phyloP scores from a whole-genome alignment of 2,888 invertebrate genomes.

The Rhingia campestris region DNA sequence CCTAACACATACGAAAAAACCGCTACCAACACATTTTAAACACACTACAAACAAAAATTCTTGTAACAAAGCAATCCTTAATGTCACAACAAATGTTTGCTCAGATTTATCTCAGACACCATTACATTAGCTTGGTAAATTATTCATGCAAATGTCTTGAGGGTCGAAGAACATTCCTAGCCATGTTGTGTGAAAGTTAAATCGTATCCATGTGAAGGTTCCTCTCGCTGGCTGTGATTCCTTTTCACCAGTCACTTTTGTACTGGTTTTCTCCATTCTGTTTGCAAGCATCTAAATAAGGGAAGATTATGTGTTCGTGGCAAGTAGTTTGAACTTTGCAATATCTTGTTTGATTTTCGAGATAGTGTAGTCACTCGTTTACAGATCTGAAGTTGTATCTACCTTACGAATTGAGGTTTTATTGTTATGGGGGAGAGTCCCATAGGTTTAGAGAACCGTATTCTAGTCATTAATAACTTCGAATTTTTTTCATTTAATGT shows the following conservation, averaged over 20 bases:
- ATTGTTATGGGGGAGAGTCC: too few relatives aligned
- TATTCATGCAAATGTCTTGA: slow-evolving; percentile 70
- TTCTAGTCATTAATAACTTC: too few relatives aligned
- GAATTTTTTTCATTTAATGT: too few relatives aligned
- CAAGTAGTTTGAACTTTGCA: slow-evolving; percentile 54
- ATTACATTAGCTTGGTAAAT: slow-evolving; percentile 70
- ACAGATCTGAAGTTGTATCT: too few relatives aligned
- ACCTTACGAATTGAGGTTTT: too few relatives aligned
- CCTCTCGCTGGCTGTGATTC: slow-evolving; percentile 21
- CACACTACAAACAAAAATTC: slow-evolving; percentile 53
- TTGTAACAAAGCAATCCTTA: slow-evolving; percentile 60
- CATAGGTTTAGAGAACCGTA: too few relatives aligned
- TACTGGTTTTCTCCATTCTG: slow-evolving; percentile 12
- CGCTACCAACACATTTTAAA: slow-evolving; percentile 37
- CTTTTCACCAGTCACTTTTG: slow-evolving; percentile 11
- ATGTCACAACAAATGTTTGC: slow-evolving; percentile 70
- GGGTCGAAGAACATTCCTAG: slow-evolving; percentile 58
- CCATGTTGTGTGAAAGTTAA: slow-evolving; percentile 52
- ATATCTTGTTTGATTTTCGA: slow-evolving; percentile 31
- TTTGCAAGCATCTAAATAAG: slow-evolving; percentile 48
- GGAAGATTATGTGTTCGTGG: slow-evolving; percentile 39
- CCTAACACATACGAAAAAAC: slow-evolving; percentile 11
- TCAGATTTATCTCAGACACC: slow-evolving; percentile 69
- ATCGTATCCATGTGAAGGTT: slow-evolving; percentile 36
- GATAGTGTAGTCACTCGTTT: neutral